Evolutionary conservation across 2,888 invertebrate species (phyloP), one percentile per base, ranked within the genome.

Genomic region (Andricus quercusramuli): DNA sequence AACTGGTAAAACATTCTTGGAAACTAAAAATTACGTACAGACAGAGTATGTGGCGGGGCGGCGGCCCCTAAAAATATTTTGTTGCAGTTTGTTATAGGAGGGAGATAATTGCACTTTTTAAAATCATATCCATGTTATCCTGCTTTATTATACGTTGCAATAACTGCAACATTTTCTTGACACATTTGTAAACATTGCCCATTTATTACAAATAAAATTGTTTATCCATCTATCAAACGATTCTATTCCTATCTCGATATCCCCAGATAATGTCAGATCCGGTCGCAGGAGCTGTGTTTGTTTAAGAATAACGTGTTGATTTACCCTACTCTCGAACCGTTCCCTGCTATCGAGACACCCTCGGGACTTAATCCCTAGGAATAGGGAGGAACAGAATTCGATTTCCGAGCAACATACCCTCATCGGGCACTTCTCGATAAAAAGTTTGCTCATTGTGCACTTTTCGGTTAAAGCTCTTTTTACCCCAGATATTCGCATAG

Each of bases 261-360:
- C n/a, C n/a, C n/a, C n/a, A 37, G 66, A 67, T 67, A 41, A 41
- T 41, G 37, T 41, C 41, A 37, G 20, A 67, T 41, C 81, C 76
- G 80, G 74, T 79, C 70, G 78, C 65, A 68, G 70, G 65, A 65
- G 70, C 51, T 80, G 41, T 79, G 79, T 79, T 80, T 83, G 84
- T 86, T 86, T 85, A 85, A 86, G 86, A 87, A 86, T 83, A 86
- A 85, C 85, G 13, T 47, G 77, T 84, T 83, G 82, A 83, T 82
- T 79, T 80, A 83, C 51, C 80, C 41, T 65, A 66, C 65, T 78
- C 56, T 80, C 78, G 79, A 41, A n/a, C 68, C 65, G 41, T 68
- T 68, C 41, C 80, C 41, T 65, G 66, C 67, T 78, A 51, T 79
- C 78, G 80, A 29, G 29, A n/a, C 84, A 79, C 79, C 81, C 66